A percentile compares a stretch with the other conserved stretches of the same genome.
These are phyloP conservation scores for Bombus haemorrhoidalis DNA, from an alignment of 1,140 invertebrate genomes.

Conservation along the genomic window DNA sequence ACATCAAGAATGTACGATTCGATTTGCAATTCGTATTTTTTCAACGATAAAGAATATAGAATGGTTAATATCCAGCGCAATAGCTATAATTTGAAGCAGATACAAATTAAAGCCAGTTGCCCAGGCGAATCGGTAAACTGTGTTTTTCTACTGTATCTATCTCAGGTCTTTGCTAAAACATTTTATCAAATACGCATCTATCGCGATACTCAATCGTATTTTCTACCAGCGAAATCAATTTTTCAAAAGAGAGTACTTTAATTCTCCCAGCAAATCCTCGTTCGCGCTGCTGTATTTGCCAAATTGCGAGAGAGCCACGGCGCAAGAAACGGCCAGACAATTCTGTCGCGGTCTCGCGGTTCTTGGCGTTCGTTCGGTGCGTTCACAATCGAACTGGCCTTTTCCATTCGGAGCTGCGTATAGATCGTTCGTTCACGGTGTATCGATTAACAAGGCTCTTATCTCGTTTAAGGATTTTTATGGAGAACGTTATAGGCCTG, in stretches of 20 bases:
- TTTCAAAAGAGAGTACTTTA: too few species aligned
- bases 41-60: background rate
- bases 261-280: too few species aligned
- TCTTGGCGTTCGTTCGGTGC: too few species aligned
- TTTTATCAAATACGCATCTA: too few species aligned
- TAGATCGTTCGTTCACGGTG: conserved; percentile 54
- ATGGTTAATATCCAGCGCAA: background rate
- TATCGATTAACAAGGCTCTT: conserved; percentile 72
- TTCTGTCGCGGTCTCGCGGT: background rate
- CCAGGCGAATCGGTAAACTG: background rate
- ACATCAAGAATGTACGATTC: background rate
- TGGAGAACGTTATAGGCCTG: conserved; percentile 64
- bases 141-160: too few species aligned
- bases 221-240: too few species aligned
- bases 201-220: too few species aligned
- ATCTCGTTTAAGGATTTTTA: conserved; percentile 72
- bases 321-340: conserved; percentile 1
- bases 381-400: conserved; percentile 42
- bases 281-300: too few species aligned
- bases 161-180: too few species aligned
- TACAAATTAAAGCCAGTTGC: background rate
- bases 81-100: background rate
- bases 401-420: conserved; percentile 43
- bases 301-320: too few species aligned
- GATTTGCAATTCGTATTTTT: background rate